A percentile compares a stretch with the other conserved stretches of the same genome.
phyloP scores from a whole-genome alignment of 2,888 invertebrate genomes.

The Epirrhoe alternata region DNA sequence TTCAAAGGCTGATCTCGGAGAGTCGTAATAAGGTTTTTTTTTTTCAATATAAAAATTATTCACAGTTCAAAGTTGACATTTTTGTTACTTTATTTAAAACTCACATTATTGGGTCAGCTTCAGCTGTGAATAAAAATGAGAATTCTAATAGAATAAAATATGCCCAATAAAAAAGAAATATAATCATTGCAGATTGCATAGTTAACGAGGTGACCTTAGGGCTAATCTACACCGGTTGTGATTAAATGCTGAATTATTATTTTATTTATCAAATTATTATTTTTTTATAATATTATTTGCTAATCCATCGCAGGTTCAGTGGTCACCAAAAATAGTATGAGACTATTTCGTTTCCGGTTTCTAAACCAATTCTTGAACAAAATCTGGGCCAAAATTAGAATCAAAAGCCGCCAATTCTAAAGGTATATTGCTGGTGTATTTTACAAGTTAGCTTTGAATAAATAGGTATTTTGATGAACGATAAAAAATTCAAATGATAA shows the following conservation, averaged over 20 bases:
- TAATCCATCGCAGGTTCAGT: no score
- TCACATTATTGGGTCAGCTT: conserved; percentile 17
- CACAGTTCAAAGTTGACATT: neutral
- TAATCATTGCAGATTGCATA: conserved; percentile 62
- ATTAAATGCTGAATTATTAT: neutral
- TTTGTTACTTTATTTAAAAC: neutral
- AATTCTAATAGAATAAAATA: conserved; percentile 24
- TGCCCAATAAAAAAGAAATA: conserved; percentile 49
- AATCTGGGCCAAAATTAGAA: no score
- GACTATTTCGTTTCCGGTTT: no score
- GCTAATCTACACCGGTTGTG: conserved; percentile 7
- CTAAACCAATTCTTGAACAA: no score
- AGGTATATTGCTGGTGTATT: no score
- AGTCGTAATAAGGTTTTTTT: no score
- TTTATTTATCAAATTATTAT: neutral
- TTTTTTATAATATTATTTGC: neutral
- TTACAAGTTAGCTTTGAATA: no score
- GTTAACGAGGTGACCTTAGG: conserved; percentile 72
- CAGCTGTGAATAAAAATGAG: conserved; percentile 27
- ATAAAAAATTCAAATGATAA: no score
- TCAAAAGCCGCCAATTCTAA: no score
- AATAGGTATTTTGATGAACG: no score
- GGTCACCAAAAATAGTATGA: no score
- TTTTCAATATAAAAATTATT: neutral
- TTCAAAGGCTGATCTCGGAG: no score